Evolutionary conservation across 2,797 vertebrate species (phyloP), one percentile per base, ranked within the genome.

Genomic region (Urophycis tenuis): DNA sequence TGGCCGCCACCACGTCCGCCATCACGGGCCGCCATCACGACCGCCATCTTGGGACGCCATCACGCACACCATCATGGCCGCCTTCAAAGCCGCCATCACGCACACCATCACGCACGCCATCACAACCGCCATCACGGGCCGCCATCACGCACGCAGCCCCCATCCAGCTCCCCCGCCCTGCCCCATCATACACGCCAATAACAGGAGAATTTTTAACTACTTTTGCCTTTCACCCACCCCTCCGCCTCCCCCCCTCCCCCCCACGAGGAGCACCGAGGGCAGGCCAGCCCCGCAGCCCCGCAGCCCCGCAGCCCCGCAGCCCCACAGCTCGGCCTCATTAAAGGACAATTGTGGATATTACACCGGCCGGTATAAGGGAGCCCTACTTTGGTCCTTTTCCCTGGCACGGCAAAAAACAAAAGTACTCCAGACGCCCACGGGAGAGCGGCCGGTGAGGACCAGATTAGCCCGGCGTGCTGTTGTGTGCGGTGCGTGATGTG

Each of bases 241-340:
- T 30, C 82, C 77, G 80, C 75, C 77, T 80, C 80, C 75, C 33
- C 82, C 77, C 81, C 75, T 77, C 80, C 80, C 87, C 86, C 87
- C 87, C 86, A 87, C 82, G 84, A 85, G 88, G 83, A 74, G 87
- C 92, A 89, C 92, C 91, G 89, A 92, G 90, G 85, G 87, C 86
- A 88, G 91, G 91, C 89, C 92, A 90, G 91, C 83, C n/a, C 45
- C 45, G 45, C 79, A 89, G 88, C 83, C n/a, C n/a, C n/a, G n/a
- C n/a, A n/a, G n/a, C n/a, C n/a, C n/a, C n/a, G n/a, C n/a, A n/a
- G n/a, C n/a, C n/a, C n/a, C n/a, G n/a, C n/a, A n/a, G n/a, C n/a
- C n/a, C n/a, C n/a, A n/a, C n/a, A n/a, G n/a, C n/a, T n/a, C 83
- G 85, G 86, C 89, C 91, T 93, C 91, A 92, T 93, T 92, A 92